Base-by-base conservation (phyloP, 2,888 invertebrate genomes). In the Nymphalis c-album region DNA sequence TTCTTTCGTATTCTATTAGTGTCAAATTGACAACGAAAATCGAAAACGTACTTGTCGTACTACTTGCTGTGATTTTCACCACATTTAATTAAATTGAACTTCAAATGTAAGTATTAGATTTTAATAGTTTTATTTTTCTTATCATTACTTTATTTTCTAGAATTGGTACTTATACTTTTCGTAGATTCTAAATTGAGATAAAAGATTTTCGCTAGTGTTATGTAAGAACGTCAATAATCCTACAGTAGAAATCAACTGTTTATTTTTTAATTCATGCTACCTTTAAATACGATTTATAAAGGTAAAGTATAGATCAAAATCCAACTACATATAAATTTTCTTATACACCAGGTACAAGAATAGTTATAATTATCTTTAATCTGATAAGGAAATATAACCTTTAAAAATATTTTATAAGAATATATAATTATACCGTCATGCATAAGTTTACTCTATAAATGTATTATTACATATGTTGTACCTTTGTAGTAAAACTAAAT, bases 191-290 rank as follows among this genome's bases (percentile, higher is more conserved):
- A n/a, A 3, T 2, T 20, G n/a, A 5, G 35, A 53, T 18, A 40
- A 26, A 60, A 45, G n/a, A 17, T 35, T 57, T 48, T 45, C 50
- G 31, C 35, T 26, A 53, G 63, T 69, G 69, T 73, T 75, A 73
- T 74, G 73, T 75, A 74, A 74, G 71, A 71, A 73, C 70, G 63
- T 74, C 75, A 75, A 69, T 71, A 70, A 60, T 67, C 60, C 55
- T 53, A 18, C 55, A 59, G 31, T 46, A 47, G 2, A 18, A 31
- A 46, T 26, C 20, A 46, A 31, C n/a, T 47, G 31, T 17, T 47
- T 48, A 26, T n/a, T 40, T 48, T 51, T 60, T 18, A 58, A 53
- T 18, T 4, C 1, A 61, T 64, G 57, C 17, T 35, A 17, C 57
- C n/a, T 6, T 18, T 48, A 48, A 48, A 18, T 18, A 17, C 4